Evolutionary conservation across 2,888 invertebrate species (phyloP).

Genomic region (Ennomos erosarius): DNA sequence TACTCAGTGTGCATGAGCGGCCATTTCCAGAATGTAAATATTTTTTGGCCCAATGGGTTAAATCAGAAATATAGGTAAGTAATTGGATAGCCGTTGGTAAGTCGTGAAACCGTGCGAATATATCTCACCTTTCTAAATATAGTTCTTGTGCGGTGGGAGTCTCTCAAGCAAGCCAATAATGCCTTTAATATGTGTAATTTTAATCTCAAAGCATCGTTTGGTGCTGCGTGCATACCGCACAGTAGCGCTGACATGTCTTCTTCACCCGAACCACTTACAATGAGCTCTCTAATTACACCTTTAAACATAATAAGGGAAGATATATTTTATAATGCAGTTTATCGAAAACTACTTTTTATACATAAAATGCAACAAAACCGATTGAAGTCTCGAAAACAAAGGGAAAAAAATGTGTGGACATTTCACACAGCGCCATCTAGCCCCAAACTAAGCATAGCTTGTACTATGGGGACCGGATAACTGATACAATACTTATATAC

Average conservation of each 20-base stretch:
- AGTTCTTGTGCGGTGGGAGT: constrained; percentile 98
- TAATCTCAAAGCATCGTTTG: constrained; percentile 91
- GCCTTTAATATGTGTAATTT: constrained; percentile 97
- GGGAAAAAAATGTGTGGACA: too few species aligned
- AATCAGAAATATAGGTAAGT: too few species aligned
- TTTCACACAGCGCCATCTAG: too few species aligned
- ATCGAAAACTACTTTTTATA: too few species aligned
- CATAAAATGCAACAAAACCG: too few species aligned
- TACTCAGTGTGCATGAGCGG: neutral
- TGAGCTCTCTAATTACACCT: constrained; percentile 94
- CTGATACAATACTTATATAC: too few species aligned
- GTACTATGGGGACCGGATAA: too few species aligned
- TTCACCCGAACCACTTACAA: constrained; percentile 96
- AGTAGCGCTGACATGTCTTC: constrained; percentile 98
- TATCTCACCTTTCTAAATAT: constrained; percentile 95
- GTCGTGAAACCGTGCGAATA: neutral
- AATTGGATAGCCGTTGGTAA: too few species aligned
- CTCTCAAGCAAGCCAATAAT: constrained; percentile 94
- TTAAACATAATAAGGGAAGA: constrained; percentile 20
- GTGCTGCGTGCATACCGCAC: constrained; percentile 96
- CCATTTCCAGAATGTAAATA: too few species aligned
- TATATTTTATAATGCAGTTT: neutral
- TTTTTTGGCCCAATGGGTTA: too few species aligned
- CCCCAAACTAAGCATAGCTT: too few species aligned
- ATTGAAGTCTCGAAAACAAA: too few species aligned